Conservation (phyloP, 2,888 invertebrate genomes). For the Diarsia rubi region DNA sequence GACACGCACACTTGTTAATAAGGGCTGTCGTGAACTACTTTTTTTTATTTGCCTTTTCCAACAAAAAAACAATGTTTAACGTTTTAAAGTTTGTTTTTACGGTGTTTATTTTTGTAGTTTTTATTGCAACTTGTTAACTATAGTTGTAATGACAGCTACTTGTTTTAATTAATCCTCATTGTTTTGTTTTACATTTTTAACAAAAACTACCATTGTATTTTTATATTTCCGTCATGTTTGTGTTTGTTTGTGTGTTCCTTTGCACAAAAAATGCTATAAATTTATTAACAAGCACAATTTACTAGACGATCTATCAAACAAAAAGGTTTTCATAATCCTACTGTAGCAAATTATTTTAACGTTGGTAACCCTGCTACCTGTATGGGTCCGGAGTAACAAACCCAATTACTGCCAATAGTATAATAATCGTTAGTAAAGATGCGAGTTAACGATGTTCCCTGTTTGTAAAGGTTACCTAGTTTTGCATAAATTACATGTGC, state of each 20-base stretch:
- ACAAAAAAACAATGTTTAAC: constrained; percentile 58
- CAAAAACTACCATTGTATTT: constrained; percentile 6
- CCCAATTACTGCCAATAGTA: constrained; percentile 71
- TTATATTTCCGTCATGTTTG: background rate
- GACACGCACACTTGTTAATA: constrained; percentile 62
- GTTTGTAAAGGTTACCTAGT: constrained; percentile 70
- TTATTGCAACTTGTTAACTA: constrained; percentile 60
- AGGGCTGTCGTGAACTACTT: constrained; percentile 57
- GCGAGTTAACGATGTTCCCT: constrained; percentile 72
- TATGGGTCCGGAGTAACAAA: constrained; percentile 64
- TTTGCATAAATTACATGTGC: constrained; percentile 63
- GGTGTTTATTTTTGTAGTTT: constrained; percentile 43
- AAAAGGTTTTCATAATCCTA: background rate
- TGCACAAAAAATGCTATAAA: background rate
- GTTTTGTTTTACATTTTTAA: constrained; percentile 1
- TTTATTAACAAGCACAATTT: background rate
- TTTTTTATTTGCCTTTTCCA: constrained; percentile 48
- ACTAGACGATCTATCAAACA: background rate
- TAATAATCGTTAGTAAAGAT: constrained; percentile 69
- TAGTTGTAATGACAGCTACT: constrained; percentile 50
- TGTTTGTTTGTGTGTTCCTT: too few species aligned
- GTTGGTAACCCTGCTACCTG: constrained; percentile 44
- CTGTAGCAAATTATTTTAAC: background rate
- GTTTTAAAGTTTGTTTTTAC: constrained; percentile 50
- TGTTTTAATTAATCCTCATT: constrained; percentile 40